These are phyloP conservation scores for Diacarnus erythraeanus DNA, from an alignment of 37 sponge, comb jelly and placozoan genomes.

Conservation along the genomic window DNA sequence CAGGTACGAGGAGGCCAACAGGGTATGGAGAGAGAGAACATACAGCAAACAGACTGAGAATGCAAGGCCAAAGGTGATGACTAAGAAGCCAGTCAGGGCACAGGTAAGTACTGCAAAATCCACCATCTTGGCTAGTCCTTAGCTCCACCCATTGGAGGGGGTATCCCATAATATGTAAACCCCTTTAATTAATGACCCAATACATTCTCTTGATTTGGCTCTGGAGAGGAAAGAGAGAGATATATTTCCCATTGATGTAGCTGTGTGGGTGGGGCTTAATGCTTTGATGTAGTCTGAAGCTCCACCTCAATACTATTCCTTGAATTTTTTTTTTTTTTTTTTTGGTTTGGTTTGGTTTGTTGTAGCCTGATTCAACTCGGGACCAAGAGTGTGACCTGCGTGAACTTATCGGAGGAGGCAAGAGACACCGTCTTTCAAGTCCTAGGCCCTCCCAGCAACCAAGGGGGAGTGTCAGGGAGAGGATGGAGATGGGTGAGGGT, in stretches of 20 bases:
- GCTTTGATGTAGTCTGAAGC: no score
- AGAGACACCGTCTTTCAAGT: not conserved
- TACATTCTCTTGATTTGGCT: no score
- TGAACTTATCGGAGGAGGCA: slow-evolving; percentile 22
- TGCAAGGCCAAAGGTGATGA: not conserved
- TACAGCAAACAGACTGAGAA: not conserved
- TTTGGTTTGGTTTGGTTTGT: no score
- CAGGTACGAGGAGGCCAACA: not conserved
- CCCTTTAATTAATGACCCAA: no score
- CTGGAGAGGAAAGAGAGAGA: no score
- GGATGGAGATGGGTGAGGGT: not conserved
- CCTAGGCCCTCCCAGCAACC: not conserved
- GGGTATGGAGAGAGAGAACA: not conserved
- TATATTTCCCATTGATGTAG: no score
- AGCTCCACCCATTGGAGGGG: no score
- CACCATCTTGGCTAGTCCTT: no score
- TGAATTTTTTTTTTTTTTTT: not conserved
- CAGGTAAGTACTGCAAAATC: no score
- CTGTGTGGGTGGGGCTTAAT: no score
- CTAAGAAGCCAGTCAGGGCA: not conserved
- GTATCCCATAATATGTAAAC: no score
- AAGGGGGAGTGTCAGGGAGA: not conserved
- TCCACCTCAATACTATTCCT: not conserved
- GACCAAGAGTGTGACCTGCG: slow-evolving; percentile 34
- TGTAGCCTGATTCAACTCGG: slow-evolving; percentile 36